Evolutionary conservation across 2,113 vertebrate genomes (phyloP).

Genomic region (Lasiurus cinereus): DNA sequence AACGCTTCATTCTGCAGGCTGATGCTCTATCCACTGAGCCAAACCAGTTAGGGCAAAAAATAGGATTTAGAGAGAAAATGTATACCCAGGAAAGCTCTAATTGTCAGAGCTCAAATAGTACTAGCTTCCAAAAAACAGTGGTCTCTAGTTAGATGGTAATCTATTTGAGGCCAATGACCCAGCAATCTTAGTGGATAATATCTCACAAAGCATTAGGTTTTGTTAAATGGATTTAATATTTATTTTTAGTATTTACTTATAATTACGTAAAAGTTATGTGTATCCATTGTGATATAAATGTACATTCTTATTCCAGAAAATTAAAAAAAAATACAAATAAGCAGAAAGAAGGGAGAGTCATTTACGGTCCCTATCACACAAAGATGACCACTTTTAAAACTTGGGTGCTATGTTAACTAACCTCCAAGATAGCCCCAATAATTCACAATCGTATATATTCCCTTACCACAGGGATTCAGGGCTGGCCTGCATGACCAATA

Average conservation of each 20-base stretch:
- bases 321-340: too few species aligned
- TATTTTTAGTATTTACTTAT: neutral
- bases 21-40: too few species aligned
- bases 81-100: neutral
- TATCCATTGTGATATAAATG: neutral
- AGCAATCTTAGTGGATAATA: neutral
- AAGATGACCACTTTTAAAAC: neutral
- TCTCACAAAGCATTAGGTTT: neutral
- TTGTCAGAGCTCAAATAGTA: neutral
- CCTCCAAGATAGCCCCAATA: neutral
- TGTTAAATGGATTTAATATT: neutral
- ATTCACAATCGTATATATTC: fast-evolving
- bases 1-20: too few species aligned
- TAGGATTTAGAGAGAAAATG: neutral
- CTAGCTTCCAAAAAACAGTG: neutral
- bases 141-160: neutral
- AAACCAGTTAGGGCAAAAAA: neutral
- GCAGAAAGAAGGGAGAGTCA: neutral
- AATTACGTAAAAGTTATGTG: neutral
- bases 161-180: neutral
- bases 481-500: neutral
- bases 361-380: neutral
- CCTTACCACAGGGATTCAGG: fast-evolving
- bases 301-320: neutral
- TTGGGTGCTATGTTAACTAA: neutral